Conservation (phyloP, 1,140 invertebrate species). For the Meloidogyne chitwoodi region DNA sequence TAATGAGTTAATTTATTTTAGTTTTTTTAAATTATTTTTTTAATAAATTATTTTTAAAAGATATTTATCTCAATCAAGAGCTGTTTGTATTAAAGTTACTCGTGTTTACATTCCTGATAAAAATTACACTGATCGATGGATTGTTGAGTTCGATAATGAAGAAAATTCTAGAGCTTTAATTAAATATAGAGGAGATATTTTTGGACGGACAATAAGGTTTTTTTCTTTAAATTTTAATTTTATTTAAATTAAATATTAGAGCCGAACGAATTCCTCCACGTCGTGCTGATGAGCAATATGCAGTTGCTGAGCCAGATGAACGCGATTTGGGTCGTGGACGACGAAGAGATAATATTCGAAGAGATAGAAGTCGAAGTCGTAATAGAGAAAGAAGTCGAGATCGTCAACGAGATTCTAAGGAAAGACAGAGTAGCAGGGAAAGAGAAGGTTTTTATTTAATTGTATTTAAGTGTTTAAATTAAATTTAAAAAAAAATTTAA, state of each 20-base stretch:
- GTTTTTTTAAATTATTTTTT: background rate
- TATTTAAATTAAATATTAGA: conserved; percentile 6
- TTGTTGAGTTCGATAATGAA: conserved; percentile 31
- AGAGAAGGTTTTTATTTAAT: background rate
- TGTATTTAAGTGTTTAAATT: too few species aligned
- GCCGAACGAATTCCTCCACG: conserved; percentile 20
- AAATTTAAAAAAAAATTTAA: too few species aligned
- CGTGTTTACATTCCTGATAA: conserved; percentile 23
- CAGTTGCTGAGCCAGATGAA: conserved; percentile 23
- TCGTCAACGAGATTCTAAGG: background rate
- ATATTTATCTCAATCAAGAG: background rate
- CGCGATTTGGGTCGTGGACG: background rate
- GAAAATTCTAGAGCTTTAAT: conserved; percentile 17
- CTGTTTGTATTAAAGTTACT: conserved; percentile 20
- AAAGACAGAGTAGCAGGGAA: background rate
- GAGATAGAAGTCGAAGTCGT: background rate
- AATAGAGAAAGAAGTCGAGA: background rate
- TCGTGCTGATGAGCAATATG: conserved; percentile 28
- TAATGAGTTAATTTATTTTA: conserved; percentile 24
- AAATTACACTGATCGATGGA: conserved; percentile 32
- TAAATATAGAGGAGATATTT: conserved; percentile 26
- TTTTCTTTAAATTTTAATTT: background rate
- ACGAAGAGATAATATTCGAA: background rate
- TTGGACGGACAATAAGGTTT: conserved; percentile 18
- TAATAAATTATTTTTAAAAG: background rate